Conservation (phyloP, 1,140 invertebrate genomes). For the Pseudoatta argentina region DNA sequence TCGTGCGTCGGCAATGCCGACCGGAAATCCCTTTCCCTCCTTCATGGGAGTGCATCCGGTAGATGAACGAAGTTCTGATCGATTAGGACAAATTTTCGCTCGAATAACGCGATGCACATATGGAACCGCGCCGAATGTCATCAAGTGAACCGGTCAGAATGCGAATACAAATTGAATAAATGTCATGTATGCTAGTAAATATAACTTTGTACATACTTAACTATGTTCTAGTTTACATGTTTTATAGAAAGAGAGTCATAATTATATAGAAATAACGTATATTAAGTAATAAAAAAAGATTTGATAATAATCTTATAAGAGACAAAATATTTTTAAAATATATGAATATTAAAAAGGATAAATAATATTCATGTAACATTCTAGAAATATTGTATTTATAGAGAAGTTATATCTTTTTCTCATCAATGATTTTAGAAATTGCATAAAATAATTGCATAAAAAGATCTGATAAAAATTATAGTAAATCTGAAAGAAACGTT, state of each 20-base stretch:
- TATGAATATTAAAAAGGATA: too few relatives aligned
- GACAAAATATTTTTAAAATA: too few relatives aligned
- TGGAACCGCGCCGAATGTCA: constrained; percentile 6
- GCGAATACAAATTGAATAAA: constrained; percentile 12
- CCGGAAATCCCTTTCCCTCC: constrained; percentile 25
- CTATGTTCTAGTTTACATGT: background rate
- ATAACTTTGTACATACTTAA: background rate
- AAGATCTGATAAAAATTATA: background rate
- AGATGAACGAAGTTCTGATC: constrained; percentile 42
- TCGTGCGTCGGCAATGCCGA: background rate
- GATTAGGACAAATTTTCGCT: constrained; percentile 58
- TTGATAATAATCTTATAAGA: background rate
- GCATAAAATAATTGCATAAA: background rate
- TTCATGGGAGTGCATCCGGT: constrained; percentile 12
- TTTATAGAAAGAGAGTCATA: background rate
- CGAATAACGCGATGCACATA: constrained; percentile 8
- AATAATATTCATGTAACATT: too few relatives aligned
- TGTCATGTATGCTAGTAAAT: constrained; percentile 13
- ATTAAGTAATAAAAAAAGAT: background rate
- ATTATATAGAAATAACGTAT: background rate
- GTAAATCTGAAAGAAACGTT: background rate
- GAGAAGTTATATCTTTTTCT: background rate
- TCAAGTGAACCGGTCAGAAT: constrained; percentile 19
- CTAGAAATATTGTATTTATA: too few relatives aligned
- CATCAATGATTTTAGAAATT: background rate